Evolutionary conservation across 2,113 vertebrate species (phyloP).

Genomic region (Neoarius graeffei): DNA sequence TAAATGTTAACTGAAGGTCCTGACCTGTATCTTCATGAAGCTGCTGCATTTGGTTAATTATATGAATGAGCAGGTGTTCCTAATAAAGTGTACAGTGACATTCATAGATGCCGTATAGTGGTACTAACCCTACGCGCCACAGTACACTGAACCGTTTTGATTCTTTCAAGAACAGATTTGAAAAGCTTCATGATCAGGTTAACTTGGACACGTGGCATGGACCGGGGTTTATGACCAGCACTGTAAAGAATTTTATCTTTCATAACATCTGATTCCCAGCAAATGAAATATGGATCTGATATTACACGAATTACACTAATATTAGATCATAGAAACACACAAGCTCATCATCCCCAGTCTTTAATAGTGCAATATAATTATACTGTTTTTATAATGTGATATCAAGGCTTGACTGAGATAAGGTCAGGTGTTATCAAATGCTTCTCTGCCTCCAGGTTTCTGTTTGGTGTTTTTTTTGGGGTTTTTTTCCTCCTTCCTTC

Average conservation of each 20-base stretch:
- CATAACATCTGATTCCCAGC: not conserved
- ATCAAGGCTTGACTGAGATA: not conserved
- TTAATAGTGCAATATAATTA: not conserved
- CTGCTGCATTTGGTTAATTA: not conserved
- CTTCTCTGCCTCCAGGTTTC: not conserved
- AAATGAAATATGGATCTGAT: not conserved
- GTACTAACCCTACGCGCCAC: not conserved
- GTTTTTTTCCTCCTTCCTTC: not conserved
- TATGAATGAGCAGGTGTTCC: not conserved
- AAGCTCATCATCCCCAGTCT: not conserved
- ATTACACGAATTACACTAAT: not conserved
- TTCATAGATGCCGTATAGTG: not conserved
- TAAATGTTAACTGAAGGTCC: not conserved
- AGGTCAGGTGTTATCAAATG: not conserved
- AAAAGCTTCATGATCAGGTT: not conserved
- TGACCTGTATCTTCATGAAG: not conserved
- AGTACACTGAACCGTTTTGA: not conserved
- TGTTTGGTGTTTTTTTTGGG: not conserved
- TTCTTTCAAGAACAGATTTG: conserved; percentile 12
- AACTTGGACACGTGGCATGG: not conserved
- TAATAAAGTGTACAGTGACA: not conserved
- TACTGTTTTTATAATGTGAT: not conserved
- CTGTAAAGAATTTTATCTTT: not conserved
- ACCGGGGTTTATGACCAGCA: not conserved
- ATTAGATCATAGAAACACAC: conserved; percentile 42